Conservation (phyloP, 92 coral and sea anemone species). For the Siderastrea siderea region DNA sequence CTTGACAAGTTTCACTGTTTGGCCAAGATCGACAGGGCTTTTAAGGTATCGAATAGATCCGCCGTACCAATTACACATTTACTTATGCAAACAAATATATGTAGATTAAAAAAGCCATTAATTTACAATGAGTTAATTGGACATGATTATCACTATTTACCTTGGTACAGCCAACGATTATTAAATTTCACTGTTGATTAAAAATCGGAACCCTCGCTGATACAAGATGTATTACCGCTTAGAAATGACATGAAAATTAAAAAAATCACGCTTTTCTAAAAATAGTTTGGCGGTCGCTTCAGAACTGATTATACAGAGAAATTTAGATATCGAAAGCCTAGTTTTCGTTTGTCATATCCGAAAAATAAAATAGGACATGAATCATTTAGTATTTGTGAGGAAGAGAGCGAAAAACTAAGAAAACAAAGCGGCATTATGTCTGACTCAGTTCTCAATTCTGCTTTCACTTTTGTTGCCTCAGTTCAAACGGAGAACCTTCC, state of each 20-base stretch:
- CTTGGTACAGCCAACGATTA: background rate
- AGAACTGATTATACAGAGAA: too few species aligned
- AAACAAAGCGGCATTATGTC: background rate
- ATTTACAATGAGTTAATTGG: background rate
- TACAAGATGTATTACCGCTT: background rate
- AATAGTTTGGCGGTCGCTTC: background rate
- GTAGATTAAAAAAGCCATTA: background rate
- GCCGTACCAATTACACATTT: background rate
- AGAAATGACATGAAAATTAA: background rate
- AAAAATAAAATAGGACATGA: background rate
- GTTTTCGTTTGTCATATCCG: background rate
- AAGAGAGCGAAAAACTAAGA: background rate
- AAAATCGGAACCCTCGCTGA: background rate
- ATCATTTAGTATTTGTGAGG: constrained; percentile 22
- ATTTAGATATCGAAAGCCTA: background rate
- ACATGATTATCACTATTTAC: background rate
- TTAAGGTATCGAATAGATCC: background rate
- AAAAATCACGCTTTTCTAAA: background rate
- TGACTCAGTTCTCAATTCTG: background rate
- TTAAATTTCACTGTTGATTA: background rate
- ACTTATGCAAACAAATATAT: constrained; percentile 10
- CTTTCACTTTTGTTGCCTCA: background rate
- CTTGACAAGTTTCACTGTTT: background rate
- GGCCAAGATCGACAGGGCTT: background rate
- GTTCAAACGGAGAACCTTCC: too few species aligned